Evolutionary conservation across 2,888 invertebrate genomes (phyloP).

Genomic region (Monochamus alternatus): DNA sequence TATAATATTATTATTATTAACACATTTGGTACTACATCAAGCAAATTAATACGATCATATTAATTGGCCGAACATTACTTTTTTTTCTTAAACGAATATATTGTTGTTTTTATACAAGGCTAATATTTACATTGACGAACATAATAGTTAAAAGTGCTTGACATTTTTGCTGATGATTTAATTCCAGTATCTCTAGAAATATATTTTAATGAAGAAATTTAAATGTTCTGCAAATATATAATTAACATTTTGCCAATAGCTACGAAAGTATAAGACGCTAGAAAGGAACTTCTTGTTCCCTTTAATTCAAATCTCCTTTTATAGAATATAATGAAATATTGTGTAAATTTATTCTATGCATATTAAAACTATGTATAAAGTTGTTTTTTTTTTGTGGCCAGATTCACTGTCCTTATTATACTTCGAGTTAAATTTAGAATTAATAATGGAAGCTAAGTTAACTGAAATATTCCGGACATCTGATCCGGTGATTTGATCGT

Average conservation of each 20-base stretch:
- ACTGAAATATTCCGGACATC: constrained; percentile 6
- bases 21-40: too few relatives aligned
- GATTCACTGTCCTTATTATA: constrained; percentile 1
- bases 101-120: too few relatives aligned
- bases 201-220: neutral
- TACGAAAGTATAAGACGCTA: neutral
- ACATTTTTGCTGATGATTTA: neutral
- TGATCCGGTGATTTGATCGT: too few relatives aligned
- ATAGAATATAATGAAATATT: constrained; percentile 27
- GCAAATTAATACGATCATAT: too few relatives aligned
- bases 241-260: neutral
- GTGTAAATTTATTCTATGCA: constrained; percentile 34
- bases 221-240: neutral
- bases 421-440: neutral
- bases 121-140: too few relatives aligned
- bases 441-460: neutral
- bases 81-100: too few relatives aligned
- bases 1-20: too few relatives aligned
- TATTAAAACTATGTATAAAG: constrained; percentile 11
- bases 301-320: constrained; percentile 25
- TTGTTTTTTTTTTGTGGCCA: neutral
- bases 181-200: neutral
- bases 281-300: constrained; percentile 6
- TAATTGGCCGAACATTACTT: too few relatives aligned
- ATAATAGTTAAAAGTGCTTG: too few relatives aligned